Conservation (phyloP, 2,113 vertebrate species). For the Catharus fuscescens region DNA sequence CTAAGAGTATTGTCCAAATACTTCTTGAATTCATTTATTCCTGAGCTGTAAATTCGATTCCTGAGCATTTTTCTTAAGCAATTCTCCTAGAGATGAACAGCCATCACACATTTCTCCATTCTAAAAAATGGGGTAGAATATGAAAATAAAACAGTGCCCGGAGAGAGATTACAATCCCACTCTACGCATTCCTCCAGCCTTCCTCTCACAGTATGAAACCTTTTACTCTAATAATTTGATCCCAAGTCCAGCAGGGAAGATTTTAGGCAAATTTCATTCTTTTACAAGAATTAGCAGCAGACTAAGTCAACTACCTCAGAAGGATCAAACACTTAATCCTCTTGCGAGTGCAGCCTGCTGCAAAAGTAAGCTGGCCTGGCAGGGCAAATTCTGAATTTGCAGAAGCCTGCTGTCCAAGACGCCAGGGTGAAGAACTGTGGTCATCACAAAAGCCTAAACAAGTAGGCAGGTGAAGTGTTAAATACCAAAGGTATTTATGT, state of each 20-base stretch:
- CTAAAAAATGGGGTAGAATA: background rate
- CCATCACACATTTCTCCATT: background rate
- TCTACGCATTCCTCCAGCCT: background rate
- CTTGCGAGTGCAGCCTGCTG: background rate
- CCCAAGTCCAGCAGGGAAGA: background rate
- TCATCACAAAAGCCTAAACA: background rate
- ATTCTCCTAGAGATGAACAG: background rate
- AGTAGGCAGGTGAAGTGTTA: background rate
- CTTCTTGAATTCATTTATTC: background rate
- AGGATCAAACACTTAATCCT: background rate
- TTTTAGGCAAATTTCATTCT: background rate
- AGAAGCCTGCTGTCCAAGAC: background rate
- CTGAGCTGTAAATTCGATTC: background rate
- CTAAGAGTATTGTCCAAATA: background rate
- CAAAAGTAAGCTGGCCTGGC: background rate
- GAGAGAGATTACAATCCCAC: background rate
- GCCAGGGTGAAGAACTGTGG: background rate
- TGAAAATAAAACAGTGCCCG: background rate
- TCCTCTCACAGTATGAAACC: background rate
- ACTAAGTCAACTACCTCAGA: background rate
- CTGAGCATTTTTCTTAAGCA: background rate
- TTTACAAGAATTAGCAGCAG: background rate
- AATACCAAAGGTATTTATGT: background rate
- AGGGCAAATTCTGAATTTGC: background rate
- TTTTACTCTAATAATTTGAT: background rate